Percentiles rank a stretch among this genome's conserved stretches.
Conservation (phyloP, 2,888 invertebrate genomes). For the Brachycybe producta region DNA sequence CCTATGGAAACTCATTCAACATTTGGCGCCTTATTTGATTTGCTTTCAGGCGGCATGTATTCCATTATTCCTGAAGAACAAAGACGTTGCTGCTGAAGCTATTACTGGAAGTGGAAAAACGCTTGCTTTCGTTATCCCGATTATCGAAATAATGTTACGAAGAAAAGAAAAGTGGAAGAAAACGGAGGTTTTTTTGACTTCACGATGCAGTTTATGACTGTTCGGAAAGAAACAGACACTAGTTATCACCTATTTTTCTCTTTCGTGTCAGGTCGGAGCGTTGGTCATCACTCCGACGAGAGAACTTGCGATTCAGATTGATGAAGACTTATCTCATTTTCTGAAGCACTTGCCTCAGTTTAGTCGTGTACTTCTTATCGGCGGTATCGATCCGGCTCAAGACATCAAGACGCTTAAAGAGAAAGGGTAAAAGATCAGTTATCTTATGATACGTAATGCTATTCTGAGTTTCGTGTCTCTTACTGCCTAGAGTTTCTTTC, state of each 20-base stretch:
- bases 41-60: conserved; percentile 62
- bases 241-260: not conserved
- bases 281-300: conserved; percentile 89
- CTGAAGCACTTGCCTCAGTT: conserved; percentile 28
- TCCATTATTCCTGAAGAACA: conserved; percentile 71
- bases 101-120: conserved; percentile 99
- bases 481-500: not conserved
- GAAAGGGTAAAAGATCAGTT: conserved; percentile 39
- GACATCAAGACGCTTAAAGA: conserved; percentile 54
- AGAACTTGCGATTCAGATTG: conserved; percentile 84
- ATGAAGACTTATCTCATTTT: conserved; percentile 38
- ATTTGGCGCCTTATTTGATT: no score
- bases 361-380: conserved; percentile 43
- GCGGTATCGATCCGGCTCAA: conserved; percentile 65
- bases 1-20: no score
- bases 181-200: conserved; percentile 27
- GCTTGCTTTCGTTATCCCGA: conserved; percentile 82
- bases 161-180: conserved; percentile 29
- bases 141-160: conserved; percentile 64
- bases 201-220: not conserved
- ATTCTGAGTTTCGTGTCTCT: not conserved
- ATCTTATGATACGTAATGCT: not conserved
- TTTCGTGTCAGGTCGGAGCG: conserved; percentile 53
- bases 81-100: conserved; percentile 96
- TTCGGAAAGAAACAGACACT: not conserved